Conservation (phyloP, 2,888 invertebrate genomes). For the Rhagophthalmus giganteus region DNA sequence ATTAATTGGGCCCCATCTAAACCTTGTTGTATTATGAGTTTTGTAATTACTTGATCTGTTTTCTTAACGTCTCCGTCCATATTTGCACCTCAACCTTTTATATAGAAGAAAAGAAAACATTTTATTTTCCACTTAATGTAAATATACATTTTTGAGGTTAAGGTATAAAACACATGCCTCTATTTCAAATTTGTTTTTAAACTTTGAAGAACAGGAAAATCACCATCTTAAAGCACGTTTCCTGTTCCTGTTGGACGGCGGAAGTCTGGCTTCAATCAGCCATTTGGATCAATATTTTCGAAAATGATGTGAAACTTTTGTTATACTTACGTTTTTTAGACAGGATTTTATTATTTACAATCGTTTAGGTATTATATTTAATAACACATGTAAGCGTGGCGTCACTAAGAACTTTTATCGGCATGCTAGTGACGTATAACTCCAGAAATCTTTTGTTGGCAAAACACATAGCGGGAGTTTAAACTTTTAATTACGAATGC, state of each 20-base stretch:
- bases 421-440: constrained; percentile 5
- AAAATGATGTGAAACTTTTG: constrained; percentile 17
- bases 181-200: constrained; percentile 32
- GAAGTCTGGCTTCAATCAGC: constrained; percentile 49
- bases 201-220: constrained; percentile 50
- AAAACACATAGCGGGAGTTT: constrained; percentile 9
- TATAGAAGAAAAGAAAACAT: constrained; percentile 9
- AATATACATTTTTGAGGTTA: not conserved
- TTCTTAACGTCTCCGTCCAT: constrained; percentile 23
- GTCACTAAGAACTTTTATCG: constrained; percentile 31
- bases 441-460: constrained; percentile 6
- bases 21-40: constrained; percentile 31
- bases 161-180: constrained; percentile 7
- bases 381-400: constrained; percentile 31
- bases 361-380: constrained; percentile 23
- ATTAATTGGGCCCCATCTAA: constrained; percentile 50
- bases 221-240: constrained; percentile 60
- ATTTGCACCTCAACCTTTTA: constrained; percentile 27
- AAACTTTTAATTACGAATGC: too few species aligned
- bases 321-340: constrained; percentile 27
- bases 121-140: constrained; percentile 1
- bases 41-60: constrained; percentile 25
- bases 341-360: constrained; percentile 22
- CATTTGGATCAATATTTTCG: constrained; percentile 43
- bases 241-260: constrained; percentile 64